phyloP scores from a whole-genome alignment of 2,888 invertebrate genomes.

The Drosophila tanythrix region DNA sequence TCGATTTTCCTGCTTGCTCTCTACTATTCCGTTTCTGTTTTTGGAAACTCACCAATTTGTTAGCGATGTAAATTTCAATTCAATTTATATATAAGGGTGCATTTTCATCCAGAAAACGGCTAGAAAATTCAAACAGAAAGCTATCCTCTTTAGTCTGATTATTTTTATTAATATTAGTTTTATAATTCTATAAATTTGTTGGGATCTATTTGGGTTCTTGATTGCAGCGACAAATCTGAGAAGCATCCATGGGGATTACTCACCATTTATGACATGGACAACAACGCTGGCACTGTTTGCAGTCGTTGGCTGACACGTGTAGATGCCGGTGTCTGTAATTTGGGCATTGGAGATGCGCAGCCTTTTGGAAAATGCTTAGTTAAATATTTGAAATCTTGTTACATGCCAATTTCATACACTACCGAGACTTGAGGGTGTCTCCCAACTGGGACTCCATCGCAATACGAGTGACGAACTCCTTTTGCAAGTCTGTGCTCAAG shows the following conservation, averaged over 20 bases:
- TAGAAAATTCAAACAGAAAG: not conserved
- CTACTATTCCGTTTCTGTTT: not conserved
- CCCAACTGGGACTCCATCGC: slow-evolving; percentile 84
- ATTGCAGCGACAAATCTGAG: not conserved
- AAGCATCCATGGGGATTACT: slow-evolving; percentile 69
- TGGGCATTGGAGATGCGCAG: slow-evolving; percentile 91
- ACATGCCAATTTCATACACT: not conserved
- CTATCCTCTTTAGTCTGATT: not conserved
- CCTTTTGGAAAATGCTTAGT: slow-evolving; percentile 78
- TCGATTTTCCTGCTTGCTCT: not conserved
- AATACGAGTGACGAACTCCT: slow-evolving; percentile 82
- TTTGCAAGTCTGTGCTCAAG: slow-evolving; percentile 75
- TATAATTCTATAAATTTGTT: not conserved
- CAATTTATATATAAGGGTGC: not conserved
- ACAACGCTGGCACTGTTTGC: slow-evolving; percentile 93
- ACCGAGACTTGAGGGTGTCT: slow-evolving; percentile 90
- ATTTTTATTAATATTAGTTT: not conserved
- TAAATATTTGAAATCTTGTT: not conserved
- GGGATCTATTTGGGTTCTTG: not conserved
- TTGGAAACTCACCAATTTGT: not conserved
- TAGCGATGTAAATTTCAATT: not conserved
- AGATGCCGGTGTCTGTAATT: slow-evolving; percentile 93
- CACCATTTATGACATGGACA: slow-evolving; percentile 95
- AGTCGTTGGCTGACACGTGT: slow-evolving; percentile 94
- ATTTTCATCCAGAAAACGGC: not conserved